Percentiles rank a stretch among this genome's conserved stretches.
phyloP scores from a whole-genome alignment of 1,140 invertebrate species.

The Agraylea sexmaculata region DNA sequence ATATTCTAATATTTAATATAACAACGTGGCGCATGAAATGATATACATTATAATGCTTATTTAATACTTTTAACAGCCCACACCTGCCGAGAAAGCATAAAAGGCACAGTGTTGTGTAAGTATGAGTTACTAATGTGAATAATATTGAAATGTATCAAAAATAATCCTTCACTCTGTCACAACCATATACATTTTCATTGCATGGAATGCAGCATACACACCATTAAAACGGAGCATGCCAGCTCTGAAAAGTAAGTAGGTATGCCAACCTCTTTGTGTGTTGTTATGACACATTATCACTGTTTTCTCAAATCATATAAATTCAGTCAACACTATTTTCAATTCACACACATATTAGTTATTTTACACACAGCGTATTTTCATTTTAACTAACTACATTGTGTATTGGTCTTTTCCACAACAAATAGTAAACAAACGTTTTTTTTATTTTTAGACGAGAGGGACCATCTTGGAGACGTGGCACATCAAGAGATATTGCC shows the following conservation, averaged over 20 bases:
- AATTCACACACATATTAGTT: constrained; percentile 26
- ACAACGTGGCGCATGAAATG: too few relatives aligned
- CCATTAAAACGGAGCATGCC: constrained; percentile 13
- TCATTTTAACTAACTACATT: too few relatives aligned
- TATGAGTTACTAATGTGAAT: constrained; percentile 21
- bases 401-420: neutral
- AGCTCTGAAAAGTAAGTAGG: constrained; percentile 21
- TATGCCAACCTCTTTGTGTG: too few relatives aligned
- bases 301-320: constrained; percentile 25
- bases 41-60: too few relatives aligned
- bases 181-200: constrained; percentile 4
- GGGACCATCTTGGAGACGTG: constrained; percentile 44
- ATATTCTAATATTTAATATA: too few relatives aligned
- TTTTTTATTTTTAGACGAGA: constrained; percentile 20
- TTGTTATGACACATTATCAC: too few relatives aligned
- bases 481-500: constrained; percentile 43
- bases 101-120: constrained; percentile 31
- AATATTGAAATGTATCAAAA: constrained; percentile 2
- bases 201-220: constrained; percentile 18
- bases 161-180: neutral
- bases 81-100: constrained; percentile 38
- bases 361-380: constrained; percentile 21
- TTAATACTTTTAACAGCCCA: constrained; percentile 31
- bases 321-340: too few relatives aligned
- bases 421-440: constrained; percentile 5